phyloP scores from a whole-genome alignment of 2,797 vertebrate genomes.

The Lepus oiostolus region DNA sequence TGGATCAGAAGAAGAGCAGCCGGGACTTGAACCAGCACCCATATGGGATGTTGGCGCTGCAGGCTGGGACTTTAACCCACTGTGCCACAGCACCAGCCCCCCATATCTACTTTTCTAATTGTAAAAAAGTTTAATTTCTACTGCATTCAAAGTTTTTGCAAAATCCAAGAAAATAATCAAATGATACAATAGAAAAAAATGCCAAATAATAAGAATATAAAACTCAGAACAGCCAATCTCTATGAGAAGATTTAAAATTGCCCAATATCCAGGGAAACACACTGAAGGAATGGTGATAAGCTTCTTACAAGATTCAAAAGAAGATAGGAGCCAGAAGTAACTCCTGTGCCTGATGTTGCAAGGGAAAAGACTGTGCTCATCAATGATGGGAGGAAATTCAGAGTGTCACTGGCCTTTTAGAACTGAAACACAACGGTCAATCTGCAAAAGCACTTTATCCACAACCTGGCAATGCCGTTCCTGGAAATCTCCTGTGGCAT shows the following conservation, averaged over 20 bases:
- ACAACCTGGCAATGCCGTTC: not conserved
- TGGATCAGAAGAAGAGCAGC: too few species aligned
- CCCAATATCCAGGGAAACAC: not conserved
- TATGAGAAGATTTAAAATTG: not conserved
- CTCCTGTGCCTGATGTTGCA: not conserved
- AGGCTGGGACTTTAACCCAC: too few species aligned
- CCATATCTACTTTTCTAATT: not conserved
- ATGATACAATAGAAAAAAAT: not conserved
- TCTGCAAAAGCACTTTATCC: not conserved
- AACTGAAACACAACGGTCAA: not conserved
- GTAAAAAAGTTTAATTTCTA: not conserved
- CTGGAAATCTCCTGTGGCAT: not conserved
- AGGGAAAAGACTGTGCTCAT: not conserved
- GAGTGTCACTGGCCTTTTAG: not conserved
- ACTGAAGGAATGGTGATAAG: not conserved
- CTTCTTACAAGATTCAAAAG: not conserved
- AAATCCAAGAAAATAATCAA: not conserved
- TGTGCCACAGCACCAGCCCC: too few species aligned
- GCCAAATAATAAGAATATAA: not conserved
- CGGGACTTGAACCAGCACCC: too few species aligned
- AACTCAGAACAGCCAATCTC: constrained; percentile 3
- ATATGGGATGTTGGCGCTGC: too few species aligned
- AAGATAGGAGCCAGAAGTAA: not conserved
- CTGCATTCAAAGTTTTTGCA: not conserved
- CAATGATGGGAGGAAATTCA: not conserved